Evolutionary conservation across 2,797 vertebrate species (phyloP), one percentile per base, ranked within the genome.

Genomic region (Phoebastria nigripes): DNA sequence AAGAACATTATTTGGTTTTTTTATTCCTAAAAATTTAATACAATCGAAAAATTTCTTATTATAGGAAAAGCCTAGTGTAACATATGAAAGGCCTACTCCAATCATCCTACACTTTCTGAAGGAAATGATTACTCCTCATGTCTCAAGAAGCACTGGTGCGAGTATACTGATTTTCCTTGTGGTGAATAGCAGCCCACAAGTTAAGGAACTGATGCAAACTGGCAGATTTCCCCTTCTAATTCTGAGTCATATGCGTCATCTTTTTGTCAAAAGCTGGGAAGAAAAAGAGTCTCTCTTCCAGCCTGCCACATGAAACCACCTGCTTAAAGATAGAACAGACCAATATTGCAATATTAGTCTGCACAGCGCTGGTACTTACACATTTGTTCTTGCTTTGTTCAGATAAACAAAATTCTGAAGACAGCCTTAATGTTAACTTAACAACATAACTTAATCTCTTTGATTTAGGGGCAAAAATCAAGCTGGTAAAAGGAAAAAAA

Each of bases 211-310:
- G 96, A 97, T 96, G 96, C 93, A 96, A 97, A 96, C 96, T 96
- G 96, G 96, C 96, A 97, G 96, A 96, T 96, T 96, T 96, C 93
- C 95, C 94, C 95, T 96, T 96, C 96, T 96, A 95, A 96, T 96
- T 97, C 95, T 96, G 96, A 97, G 91, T 94, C 95, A 97, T 91
- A 91, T 95, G 96, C 94, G 96, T 97, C 96, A 97, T 92, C 94
- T 97, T 95, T 97, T 96, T 96, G 95, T 96, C 90, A 96, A 93
- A 94, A 95, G 82, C 96, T 95, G 88, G 94, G 94, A 95, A 96
- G 91, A 94, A 96, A 96, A 83, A 96, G 85, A 94, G 54, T 70
- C 62, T 95, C 91, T 96, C 77, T 94, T 94, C 70, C 85, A 96
- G 96, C 85, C 80, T 96, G 80, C 95, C 94, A 95, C 96, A 95